Conservation (phyloP, 2,888 invertebrate species). For the Scaptomyza polygonia region DNA sequence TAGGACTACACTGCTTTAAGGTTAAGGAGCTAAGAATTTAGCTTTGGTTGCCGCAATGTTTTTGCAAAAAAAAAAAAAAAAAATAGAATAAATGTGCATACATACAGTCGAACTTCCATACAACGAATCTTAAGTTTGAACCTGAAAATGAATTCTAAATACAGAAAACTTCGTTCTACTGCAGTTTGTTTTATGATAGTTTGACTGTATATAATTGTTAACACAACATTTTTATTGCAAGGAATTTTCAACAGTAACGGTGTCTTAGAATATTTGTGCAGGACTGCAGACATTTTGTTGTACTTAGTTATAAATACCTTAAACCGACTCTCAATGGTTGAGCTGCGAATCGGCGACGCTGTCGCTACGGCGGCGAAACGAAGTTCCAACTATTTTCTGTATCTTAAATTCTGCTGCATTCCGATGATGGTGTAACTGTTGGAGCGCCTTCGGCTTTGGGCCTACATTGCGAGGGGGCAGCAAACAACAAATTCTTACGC, state of each 20-base stretch:
- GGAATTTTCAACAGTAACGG: not conserved
- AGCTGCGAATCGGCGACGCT: not conserved
- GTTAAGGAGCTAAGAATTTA: too few species aligned
- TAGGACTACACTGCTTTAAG: too few species aligned
- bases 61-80: too few species aligned
- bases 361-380: slow-evolving; percentile 11
- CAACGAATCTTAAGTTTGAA: too few species aligned
- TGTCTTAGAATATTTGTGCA: slow-evolving; percentile 4
- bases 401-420: slow-evolving; percentile 20
- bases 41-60: too few species aligned
- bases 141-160: too few species aligned
- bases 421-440: slow-evolving; percentile 25
- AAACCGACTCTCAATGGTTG: slow-evolving; percentile 1
- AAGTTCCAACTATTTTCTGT: slow-evolving; percentile 31
- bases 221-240: not conserved
- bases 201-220: not conserved
- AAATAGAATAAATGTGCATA: not conserved
- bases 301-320: slow-evolving; percentile 14
- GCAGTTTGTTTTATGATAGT: too few species aligned
- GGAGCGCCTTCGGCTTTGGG: slow-evolving; percentile 46
- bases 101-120: too few species aligned
- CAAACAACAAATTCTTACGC: slow-evolving; percentile 3
- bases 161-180: too few species aligned
- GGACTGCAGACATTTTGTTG: slow-evolving; percentile 11
- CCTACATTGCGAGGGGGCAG: slow-evolving; percentile 43